phyloP scores from a whole-genome alignment of 2,113 vertebrate species.

The Eurystomus gularis region DNA sequence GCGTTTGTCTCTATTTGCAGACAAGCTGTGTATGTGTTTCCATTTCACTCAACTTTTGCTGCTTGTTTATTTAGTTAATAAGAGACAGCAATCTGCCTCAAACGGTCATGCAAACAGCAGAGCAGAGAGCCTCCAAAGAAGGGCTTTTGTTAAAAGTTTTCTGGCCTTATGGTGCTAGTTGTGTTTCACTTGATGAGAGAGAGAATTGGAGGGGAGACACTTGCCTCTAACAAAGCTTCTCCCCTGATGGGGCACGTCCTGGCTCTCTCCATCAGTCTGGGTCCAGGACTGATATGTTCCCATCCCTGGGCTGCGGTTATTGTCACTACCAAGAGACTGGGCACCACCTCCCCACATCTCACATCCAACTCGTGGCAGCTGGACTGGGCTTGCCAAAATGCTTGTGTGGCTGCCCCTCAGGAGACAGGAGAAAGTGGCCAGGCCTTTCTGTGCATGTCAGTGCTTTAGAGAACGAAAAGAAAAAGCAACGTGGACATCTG shows the following conservation, averaged over 20 bases:
- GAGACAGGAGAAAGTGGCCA: not conserved
- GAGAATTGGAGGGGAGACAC: not conserved
- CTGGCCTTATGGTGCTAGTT: not conserved
- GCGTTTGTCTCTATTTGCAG: slow-evolving; percentile 56
- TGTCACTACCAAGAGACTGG: not conserved
- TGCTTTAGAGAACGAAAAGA: not conserved
- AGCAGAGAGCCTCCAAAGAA: not conserved
- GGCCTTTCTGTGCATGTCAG: not conserved
- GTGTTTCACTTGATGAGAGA: not conserved
- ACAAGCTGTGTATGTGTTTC: slow-evolving; percentile 40
- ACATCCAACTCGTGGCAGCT: fast-evolving
- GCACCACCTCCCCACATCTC: not conserved
- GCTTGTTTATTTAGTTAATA: slow-evolving; percentile 61
- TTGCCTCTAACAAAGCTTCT: not conserved
- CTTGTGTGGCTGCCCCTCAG: not conserved
- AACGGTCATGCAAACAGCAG: not conserved
- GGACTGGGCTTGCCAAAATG: not conserved
- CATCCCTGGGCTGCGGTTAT: not conserved
- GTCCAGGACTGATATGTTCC: not conserved
- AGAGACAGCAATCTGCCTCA: slow-evolving; percentile 36
- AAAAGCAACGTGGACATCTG: not conserved
- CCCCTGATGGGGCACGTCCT: not conserved
- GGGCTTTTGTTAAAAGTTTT: not conserved
- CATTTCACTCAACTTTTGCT: slow-evolving; percentile 46
- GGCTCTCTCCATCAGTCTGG: not conserved